These are phyloP conservation scores for Hepsetus odoe DNA, from an alignment of 2,113 vertebrate genomes.

Conservation along the genomic window DNA sequence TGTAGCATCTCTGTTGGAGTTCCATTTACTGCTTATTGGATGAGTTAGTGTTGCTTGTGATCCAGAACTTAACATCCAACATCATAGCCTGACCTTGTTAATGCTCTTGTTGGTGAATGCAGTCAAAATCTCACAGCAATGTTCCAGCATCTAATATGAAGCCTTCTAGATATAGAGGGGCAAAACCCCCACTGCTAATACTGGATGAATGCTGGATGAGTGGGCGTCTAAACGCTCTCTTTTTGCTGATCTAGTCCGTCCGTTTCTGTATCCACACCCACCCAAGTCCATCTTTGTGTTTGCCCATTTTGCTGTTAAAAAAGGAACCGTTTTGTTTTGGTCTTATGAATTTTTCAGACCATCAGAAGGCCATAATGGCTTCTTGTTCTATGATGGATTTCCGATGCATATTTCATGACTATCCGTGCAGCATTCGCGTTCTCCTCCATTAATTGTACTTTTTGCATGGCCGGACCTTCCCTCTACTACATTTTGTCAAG, in stretches of 20 bases:
- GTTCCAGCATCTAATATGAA: no score
- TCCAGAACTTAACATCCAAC: no score
- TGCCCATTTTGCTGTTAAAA: slow-evolving; percentile 44
- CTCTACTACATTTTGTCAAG: not conserved
- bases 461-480: slow-evolving; percentile 16
- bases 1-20: no score
- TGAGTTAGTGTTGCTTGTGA: no score
- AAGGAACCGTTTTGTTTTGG: slow-evolving; percentile 44
- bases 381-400: slow-evolving; percentile 54
- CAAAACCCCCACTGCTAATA: no score
- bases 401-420: slow-evolving; percentile 60
- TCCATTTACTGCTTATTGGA: no score
- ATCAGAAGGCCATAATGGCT: slow-evolving; percentile 49
- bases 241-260: not conserved
- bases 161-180: no score
- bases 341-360: slow-evolving; percentile 50
- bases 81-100: no score
- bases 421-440: slow-evolving; percentile 20
- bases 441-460: slow-evolving; percentile 18
- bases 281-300: not conserved
- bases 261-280: not conserved
- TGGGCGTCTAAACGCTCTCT: slow-evolving; percentile 26
- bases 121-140: no score
- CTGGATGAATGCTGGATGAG: no score
- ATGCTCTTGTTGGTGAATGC: no score